These are phyloP conservation scores for Teinopalpus imperialis DNA, from an alignment of 2,888 invertebrate species.

Conservation along the genomic window DNA sequence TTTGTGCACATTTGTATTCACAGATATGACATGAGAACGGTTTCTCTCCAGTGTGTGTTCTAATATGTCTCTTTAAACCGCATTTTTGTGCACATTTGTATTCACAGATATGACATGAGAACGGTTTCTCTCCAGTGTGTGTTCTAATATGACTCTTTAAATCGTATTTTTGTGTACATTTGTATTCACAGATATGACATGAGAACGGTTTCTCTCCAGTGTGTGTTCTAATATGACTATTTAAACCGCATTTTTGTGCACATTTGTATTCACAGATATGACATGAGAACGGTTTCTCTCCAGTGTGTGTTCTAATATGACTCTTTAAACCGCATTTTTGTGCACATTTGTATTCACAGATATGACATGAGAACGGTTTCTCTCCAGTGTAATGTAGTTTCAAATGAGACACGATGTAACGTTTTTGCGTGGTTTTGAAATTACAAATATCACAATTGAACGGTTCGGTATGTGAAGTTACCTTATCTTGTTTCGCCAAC, in stretches of 20 bases:
- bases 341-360: conserved; percentile 18
- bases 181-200: conserved; percentile 23
- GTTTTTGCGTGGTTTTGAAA: conserved; percentile 2
- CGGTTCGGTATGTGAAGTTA: too few species aligned
- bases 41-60: conserved; percentile 30
- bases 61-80: conserved; percentile 26
- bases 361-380: conserved; percentile 23
- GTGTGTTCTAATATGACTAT: conserved; percentile 27
- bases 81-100: conserved; percentile 13
- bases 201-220: conserved; percentile 1
- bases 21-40: conserved; percentile 30
- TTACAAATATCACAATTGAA: conserved; percentile 12
- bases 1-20: conserved; percentile 16
- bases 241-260: conserved; percentile 11
- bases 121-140: conserved; percentile 29
- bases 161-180: neutral
- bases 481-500: too few species aligned
- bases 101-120: conserved; percentile 26
- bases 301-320: conserved; percentile 30
- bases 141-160: conserved; percentile 28
- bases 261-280: conserved; percentile 21
- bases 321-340: conserved; percentile 1
- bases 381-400: conserved; percentile 22
- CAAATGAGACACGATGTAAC: conserved; percentile 1
- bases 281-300: conserved; percentile 28